These are phyloP conservation scores for Amblyopsis hoosieri DNA, from an alignment of 2,797 vertebrate species.

Conservation along the genomic window DNA sequence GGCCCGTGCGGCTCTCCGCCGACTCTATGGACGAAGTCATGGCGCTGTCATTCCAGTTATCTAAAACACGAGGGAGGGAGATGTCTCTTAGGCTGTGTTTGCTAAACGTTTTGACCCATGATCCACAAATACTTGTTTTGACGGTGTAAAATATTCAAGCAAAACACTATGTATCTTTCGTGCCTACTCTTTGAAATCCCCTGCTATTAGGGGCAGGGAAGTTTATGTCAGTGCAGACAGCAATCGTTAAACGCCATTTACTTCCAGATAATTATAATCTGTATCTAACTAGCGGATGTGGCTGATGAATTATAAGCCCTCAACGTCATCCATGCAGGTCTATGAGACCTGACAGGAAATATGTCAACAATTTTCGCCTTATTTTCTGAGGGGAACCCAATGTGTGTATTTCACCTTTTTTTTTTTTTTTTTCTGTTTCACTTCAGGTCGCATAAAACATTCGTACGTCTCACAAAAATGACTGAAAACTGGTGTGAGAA, in stretches of 20 bases:
- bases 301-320: neutral
- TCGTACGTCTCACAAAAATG: neutral
- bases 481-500: slow-evolving; percentile 26
- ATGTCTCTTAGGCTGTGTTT: too few relatives aligned
- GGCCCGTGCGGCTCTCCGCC: slow-evolving; percentile 30
- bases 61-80: slow-evolving; percentile 63
- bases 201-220: too few relatives aligned
- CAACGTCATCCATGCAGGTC: neutral
- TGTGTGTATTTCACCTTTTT: slow-evolving; percentile 10
- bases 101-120: too few relatives aligned
- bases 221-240: too few relatives aligned
- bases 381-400: slow-evolving; percentile 48
- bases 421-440: neutral
- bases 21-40: slow-evolving; percentile 57
- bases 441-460: slow-evolving; percentile 3
- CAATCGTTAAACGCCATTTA: too few relatives aligned
- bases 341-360: slow-evolving; percentile 14
- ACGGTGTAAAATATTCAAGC: too few relatives aligned
- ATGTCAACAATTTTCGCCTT: slow-evolving; percentile 16
- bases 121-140: too few relatives aligned
- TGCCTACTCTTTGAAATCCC: too few relatives aligned
- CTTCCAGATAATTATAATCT: neutral
- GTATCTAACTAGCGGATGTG: neutral
- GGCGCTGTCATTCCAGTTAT: slow-evolving; percentile 64
- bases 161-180: too few relatives aligned